Base-by-base conservation (phyloP, 2,888 invertebrate species). In the Troglohyphantes excavatus region DNA sequence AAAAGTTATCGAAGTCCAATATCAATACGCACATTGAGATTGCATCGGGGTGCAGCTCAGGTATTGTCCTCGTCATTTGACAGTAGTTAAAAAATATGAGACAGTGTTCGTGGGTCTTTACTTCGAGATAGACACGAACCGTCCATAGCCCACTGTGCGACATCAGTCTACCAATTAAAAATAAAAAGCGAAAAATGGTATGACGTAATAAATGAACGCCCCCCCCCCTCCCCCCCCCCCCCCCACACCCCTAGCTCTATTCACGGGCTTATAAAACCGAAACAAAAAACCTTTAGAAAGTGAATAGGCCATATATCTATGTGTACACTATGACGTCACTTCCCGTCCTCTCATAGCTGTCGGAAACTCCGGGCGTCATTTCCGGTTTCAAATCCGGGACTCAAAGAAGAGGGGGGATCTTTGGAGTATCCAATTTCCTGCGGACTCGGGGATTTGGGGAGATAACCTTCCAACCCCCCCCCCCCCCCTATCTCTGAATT, bases 351-450 rank as follows among this genome's bases (percentile, higher is more conserved):
- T 78, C 26, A 23, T 29, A 23, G 75, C 82, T 53, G 75, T 84
- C 85, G 85, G 85, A 86, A 86, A 33, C 61, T 78, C 68, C 39
- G 61, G 59, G 85, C 85, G 68, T 86, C 85, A 86, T 86, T 86
- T 86, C 85, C 85, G 85, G 85, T 33, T 75, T 29, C 43, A 75
- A 84, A 67, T 67, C 84, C 75, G 33, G 68, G 21, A 13, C 46
- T 21, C 46, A 65, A 43, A 78, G 43, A 39, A 61, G 19, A 21
- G 23, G 53, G 33, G 29, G 61, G 59, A 68, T 86, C 76, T 39
- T 53, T 86, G 85, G 59, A 86, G 85, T 86, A 76, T 78, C 85
- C 78, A 86, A 86, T 78, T 76, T 86, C 85, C 85, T 86, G 85
- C 26, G 76, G 76, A 68, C 19, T 75, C 27, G 23, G 59, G 67